These are phyloP conservation scores for Bembecia ichneumoniformis DNA, from an alignment of 2,888 invertebrate genomes.

Conservation along the genomic window DNA sequence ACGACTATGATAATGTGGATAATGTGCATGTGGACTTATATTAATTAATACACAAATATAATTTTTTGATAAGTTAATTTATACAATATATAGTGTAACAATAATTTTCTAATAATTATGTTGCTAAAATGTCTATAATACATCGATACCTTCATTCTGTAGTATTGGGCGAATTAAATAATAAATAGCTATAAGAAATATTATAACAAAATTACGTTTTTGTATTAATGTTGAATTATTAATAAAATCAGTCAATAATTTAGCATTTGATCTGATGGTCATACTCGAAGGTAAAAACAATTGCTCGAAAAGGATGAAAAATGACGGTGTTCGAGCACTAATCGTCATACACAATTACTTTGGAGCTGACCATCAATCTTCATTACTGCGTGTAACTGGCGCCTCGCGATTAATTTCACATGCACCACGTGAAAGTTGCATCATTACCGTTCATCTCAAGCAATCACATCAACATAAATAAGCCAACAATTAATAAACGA, in stretches of 20 bases:
- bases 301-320: background rate
- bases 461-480: background rate
- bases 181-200: too few species aligned
- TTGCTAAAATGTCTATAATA: too few species aligned
- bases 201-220: too few species aligned
- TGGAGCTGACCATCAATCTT: constrained; percentile 55
- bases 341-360: constrained; percentile 21
- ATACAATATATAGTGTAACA: too few species aligned
- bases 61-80: too few species aligned
- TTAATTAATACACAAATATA: too few species aligned
- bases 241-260: background rate
- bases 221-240: too few species aligned
- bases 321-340: constrained; percentile 3
- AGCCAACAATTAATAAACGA: background rate
- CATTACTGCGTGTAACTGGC: constrained; percentile 54
- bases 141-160: too few species aligned
- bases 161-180: too few species aligned
- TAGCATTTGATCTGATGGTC: background rate
- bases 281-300: background rate
- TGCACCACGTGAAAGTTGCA: constrained; percentile 58
- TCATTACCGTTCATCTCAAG: constrained; percentile 41
- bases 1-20: too few species aligned
- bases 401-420: constrained; percentile 55
- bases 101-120: too few species aligned
- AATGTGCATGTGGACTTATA: too few species aligned